phyloP scores from a whole-genome alignment of 2,113 vertebrate genomes.

The Xenopus tropicalis region DNA sequence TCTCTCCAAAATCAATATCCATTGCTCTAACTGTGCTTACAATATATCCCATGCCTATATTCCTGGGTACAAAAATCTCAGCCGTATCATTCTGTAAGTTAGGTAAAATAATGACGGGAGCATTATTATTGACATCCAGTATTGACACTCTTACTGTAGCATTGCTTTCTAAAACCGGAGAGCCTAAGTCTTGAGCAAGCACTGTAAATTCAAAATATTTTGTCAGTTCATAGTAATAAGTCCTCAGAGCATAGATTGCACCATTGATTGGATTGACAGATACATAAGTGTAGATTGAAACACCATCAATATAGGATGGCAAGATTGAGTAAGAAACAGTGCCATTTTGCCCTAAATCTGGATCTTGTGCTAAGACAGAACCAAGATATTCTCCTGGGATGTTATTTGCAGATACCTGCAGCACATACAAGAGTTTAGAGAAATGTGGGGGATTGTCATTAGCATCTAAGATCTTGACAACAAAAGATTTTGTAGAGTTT shows the following conservation, averaged over 20 bases:
- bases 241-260: conserved; percentile 93
- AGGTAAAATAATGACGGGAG: conserved; percentile 89
- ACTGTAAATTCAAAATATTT: conserved; percentile 97
- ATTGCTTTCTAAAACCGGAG: conserved; percentile 92
- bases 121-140: conserved; percentile 93
- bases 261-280: conserved; percentile 95
- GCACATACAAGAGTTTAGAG: conserved; percentile 87
- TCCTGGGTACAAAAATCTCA: conserved; percentile 91
- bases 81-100: conserved; percentile 92
- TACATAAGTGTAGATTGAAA: conserved; percentile 95
- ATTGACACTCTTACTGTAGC: conserved; percentile 88
- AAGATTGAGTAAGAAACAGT: conserved; percentile 94
- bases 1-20: conserved; percentile 95
- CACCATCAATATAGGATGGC: conserved; percentile 89
- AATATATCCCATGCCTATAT: conserved; percentile 90
- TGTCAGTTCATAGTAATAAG: conserved; percentile 96
- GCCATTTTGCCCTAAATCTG: conserved; percentile 92
- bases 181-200: conserved; percentile 89
- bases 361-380: conserved; percentile 91
- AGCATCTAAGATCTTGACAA: conserved; percentile 90
- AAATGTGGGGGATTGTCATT: conserved; percentile 95
- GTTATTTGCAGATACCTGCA: conserved; percentile 96
- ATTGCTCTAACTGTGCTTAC: conserved; percentile 90
- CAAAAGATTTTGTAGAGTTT: conserved; percentile 94
- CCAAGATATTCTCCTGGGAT: conserved; percentile 95